Conservation (phyloP, 2,113 vertebrate genomes). For the Amphiprion ocellaris region DNA sequence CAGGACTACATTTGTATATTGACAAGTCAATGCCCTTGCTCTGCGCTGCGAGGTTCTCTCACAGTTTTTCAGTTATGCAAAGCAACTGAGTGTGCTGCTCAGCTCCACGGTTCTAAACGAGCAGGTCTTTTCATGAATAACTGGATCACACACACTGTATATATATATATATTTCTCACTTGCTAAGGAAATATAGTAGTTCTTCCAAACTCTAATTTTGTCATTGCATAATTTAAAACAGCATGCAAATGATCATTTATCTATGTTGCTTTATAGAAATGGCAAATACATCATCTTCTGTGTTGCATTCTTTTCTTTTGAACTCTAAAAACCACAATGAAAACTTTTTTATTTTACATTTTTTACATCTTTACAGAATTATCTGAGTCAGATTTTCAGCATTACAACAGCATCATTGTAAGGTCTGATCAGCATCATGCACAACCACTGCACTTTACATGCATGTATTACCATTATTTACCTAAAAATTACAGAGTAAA, state of each 20-base stretch:
- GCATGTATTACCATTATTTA: not conserved
- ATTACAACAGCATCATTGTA: too few relatives aligned
- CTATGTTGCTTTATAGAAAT: not conserved
- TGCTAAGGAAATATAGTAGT: not conserved
- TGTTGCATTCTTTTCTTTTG: not conserved
- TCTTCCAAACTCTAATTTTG: not conserved
- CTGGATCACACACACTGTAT: conserved; percentile 10
- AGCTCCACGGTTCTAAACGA: not conserved
- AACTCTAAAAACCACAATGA: not conserved
- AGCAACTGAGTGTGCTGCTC: not conserved
- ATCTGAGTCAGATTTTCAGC: too few relatives aligned
- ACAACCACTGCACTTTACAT: too few relatives aligned
- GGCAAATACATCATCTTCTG: not conserved
- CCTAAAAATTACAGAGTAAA: not conserved
- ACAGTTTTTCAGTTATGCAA: conserved; percentile 41
- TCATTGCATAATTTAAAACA: not conserved
- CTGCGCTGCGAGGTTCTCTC: conserved; percentile 32
- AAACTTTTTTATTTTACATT: too few relatives aligned
- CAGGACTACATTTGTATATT: conserved; percentile 11
- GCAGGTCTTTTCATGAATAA: conserved; percentile 53
- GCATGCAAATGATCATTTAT: not conserved
- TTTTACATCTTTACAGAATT: not conserved
- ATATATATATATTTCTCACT: not conserved
- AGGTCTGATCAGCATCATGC: too few relatives aligned
- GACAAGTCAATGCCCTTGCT: conserved; percentile 35